Percentiles rank a stretch among this genome's conserved stretches.
phyloP scores from a whole-genome alignment of 1,140 invertebrate genomes.

The Holotrichia oblita region DNA sequence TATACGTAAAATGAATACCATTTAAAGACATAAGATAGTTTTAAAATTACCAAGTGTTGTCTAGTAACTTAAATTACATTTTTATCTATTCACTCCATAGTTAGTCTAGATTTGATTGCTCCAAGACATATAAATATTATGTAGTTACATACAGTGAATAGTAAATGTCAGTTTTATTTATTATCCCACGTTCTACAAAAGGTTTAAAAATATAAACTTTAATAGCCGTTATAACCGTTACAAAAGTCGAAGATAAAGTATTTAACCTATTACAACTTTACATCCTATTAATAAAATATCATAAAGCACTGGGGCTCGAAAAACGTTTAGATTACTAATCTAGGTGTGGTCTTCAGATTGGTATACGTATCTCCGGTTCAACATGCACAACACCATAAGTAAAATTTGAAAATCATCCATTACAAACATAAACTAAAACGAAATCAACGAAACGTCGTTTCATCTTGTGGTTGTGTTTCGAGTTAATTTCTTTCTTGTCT shows the following conservation, averaged over 20 bases:
- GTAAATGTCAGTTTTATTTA: background rate
- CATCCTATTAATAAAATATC: conserved; percentile 30
- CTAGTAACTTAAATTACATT: background rate
- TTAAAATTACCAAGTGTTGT: too few species aligned
- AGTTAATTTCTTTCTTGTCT: background rate
- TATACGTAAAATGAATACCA: too few species aligned
- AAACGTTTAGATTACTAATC: conserved; percentile 22
- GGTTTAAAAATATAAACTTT: conserved; percentile 14
- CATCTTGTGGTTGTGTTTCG: background rate
- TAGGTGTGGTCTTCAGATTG: conserved; percentile 17
- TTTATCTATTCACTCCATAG: background rate
- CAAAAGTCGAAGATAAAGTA: background rate
- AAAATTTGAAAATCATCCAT: conserved; percentile 31
- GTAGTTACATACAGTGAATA: background rate
- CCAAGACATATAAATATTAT: background rate
- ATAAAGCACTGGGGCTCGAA: conserved; percentile 10
- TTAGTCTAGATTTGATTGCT: background rate
- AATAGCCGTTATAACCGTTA: background rate
- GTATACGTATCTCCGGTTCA: background rate
- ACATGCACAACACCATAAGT: background rate
- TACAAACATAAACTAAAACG: conserved; percentile 10
- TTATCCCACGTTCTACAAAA: background rate
- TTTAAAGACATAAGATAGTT: too few species aligned
- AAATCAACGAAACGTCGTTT: conserved; percentile 11
- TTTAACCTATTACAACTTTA: conserved; percentile 10